phyloP scores from a whole-genome alignment of 1,140 invertebrate genomes.

The Dysdera silvatica region DNA sequence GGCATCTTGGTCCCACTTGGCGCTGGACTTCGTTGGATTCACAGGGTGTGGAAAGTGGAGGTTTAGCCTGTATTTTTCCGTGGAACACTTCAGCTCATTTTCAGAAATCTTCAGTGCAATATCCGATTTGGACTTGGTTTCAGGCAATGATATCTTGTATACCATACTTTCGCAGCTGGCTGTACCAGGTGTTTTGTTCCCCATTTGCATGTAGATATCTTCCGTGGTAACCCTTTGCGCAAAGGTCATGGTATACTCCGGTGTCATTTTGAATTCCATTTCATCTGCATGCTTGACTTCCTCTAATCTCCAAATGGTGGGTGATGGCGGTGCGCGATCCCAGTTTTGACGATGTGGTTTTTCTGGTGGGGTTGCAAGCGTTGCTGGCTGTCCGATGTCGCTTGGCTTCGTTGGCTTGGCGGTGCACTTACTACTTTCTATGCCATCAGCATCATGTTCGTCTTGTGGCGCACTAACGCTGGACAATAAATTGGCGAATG shows the following conservation, averaged over 20 bases:
- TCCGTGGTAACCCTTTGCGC: constrained; percentile 74
- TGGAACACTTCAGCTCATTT: background rate
- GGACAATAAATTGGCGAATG: no score
- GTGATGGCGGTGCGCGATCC: no score
- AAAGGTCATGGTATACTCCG: constrained; percentile 72
- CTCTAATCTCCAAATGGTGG: no score
- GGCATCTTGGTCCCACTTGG: no score
- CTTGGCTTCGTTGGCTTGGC: no score
- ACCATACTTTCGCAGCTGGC: constrained; percentile 79
- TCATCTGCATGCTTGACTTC: no score
- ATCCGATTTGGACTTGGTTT: constrained; percentile 40
- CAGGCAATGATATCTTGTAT: constrained; percentile 62
- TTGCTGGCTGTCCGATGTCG: no score
- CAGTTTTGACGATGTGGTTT: no score
- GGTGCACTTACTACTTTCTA: no score
- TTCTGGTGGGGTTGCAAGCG: no score
- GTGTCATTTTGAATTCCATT: constrained; percentile 56
- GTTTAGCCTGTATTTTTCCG: background rate
- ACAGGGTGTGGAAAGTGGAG: background rate
- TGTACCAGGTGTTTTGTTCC: constrained; percentile 67
- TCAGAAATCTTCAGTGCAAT: background rate
- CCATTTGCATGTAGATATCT: constrained; percentile 73
- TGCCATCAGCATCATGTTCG: no score
- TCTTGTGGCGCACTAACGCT: no score
- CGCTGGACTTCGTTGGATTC: background rate